Evolutionary conservation across 2,888 invertebrate species (phyloP), one percentile per base, ranked within the genome.

Genomic region (Idaea straminata): DNA sequence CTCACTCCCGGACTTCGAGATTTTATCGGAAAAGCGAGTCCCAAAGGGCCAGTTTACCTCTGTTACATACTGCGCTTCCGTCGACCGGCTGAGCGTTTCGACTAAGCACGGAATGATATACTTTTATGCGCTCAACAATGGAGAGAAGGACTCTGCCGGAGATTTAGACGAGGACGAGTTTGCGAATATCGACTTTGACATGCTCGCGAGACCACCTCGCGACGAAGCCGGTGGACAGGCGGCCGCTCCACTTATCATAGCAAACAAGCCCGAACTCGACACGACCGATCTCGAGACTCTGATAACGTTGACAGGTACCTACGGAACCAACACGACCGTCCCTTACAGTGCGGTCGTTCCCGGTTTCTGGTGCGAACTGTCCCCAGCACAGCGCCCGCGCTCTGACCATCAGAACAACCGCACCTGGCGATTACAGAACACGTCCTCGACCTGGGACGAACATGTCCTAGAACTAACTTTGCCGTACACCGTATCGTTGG

Each of bases 301-400:
- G 63, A 95, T 96, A 76, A 94, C 95, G 59, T 87, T 98, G 65
- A 97, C 96, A 3, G 95, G 95, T 70, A 97, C 97, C 79, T 97
- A 97, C 72, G 94, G 94, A 25, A 88, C 87, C 38, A 92, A 91
- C 70, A 88, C 88, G 7, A 89, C 93, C 35, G 90, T 93, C 68
- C 93, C 93, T 61, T 98, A 97, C 83, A 95, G 96, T 64, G 97
- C 98, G 0, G 98, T 97, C 15, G 97, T 98, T 4, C 98, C 98
- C 0, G 96, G 97, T 4, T 98, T 98, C 86, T 98, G 98, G 98
- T 96, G 96, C 72, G 98, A 98, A 85, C 94, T 98, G 77, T 97
- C 98, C 75, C 98, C 98, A 72, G 97, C 98, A 5, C 98, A 98
- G 82, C 95, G 98, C 66, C 97, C 98, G 76, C 93, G 98, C 16